Evolutionary conservation across 2,797 vertebrate species (phyloP).

Genomic region (Morelia viridis): DNA sequence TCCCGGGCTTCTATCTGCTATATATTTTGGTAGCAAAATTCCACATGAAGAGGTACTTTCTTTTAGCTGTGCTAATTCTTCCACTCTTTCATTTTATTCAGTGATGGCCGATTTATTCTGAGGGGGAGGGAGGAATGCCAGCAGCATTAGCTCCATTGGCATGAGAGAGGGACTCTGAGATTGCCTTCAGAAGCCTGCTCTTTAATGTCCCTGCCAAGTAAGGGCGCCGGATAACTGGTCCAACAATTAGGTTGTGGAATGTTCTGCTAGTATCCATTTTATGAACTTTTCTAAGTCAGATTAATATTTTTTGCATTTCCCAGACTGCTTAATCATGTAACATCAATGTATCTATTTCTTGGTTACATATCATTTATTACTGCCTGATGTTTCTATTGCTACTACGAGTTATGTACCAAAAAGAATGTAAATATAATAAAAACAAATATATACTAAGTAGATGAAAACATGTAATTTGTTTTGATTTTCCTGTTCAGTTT

Average conservation of each 20-base stretch:
- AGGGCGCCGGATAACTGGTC: neutral
- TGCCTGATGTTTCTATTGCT: neutral
- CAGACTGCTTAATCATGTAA: neutral
- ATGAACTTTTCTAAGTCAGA: neutral
- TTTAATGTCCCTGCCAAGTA: neutral
- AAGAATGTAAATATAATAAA: neutral
- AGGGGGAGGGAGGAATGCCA: neutral
- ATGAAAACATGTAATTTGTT: neutral
- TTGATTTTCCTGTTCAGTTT: neutral
- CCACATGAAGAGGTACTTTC: neutral
- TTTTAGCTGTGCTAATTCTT: neutral
- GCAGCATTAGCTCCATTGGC: neutral
- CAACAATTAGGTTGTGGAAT: neutral
- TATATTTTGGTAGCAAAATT: neutral
- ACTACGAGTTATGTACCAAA: neutral
- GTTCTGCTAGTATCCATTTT: neutral
- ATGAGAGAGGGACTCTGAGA: neutral
- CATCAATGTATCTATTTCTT: neutral
- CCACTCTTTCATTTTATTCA: neutral
- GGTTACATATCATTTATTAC: neutral
- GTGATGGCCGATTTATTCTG: neutral
- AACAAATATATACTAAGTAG: neutral
- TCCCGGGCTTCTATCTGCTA: neutral
- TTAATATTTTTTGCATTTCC: neutral
- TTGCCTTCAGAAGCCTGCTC: neutral